These are phyloP conservation scores for Tillus elongatus DNA, from an alignment of 2,888 invertebrate genomes.

Conservation along the genomic window DNA sequence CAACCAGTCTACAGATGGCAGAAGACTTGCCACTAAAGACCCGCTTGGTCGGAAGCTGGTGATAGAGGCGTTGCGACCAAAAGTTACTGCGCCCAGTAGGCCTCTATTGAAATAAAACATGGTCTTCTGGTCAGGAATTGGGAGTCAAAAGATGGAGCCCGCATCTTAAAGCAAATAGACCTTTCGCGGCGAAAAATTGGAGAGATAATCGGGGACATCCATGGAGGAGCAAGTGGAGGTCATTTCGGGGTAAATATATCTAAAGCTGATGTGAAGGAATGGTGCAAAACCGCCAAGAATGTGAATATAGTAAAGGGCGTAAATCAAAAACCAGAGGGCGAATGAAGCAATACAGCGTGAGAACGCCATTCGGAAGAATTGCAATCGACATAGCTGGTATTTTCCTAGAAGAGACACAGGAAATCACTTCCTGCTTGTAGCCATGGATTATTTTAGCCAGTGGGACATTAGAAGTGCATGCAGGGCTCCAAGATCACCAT, in stretches of 20 bases:
- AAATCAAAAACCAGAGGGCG: no score
- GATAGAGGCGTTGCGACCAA: no score
- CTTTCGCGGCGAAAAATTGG: neutral
- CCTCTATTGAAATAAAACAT: no score
- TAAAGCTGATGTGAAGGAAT: neutral
- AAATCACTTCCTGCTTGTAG: neutral
- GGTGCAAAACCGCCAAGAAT: neutral
- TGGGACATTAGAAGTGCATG: no score
- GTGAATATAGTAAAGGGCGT: neutral
- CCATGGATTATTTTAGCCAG: neutral
- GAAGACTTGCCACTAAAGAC: no score
- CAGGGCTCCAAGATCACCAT: no score
- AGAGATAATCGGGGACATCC: neutral
- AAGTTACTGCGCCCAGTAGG: no score
- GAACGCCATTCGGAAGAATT: neutral
- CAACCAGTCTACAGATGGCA: no score
- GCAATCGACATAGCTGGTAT: neutral
- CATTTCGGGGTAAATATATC: slow-evolving; percentile 1
- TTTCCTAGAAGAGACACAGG: neutral
- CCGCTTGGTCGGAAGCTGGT: no score
- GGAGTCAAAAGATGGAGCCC: no score
- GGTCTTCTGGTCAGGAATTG: no score
- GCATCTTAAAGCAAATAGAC: neutral
- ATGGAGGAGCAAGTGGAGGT: neutral
- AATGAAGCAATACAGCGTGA: neutral